Evolutionary conservation across 2,113 vertebrate species (phyloP).

Genomic region (Gorsachius goisagi): DNA sequence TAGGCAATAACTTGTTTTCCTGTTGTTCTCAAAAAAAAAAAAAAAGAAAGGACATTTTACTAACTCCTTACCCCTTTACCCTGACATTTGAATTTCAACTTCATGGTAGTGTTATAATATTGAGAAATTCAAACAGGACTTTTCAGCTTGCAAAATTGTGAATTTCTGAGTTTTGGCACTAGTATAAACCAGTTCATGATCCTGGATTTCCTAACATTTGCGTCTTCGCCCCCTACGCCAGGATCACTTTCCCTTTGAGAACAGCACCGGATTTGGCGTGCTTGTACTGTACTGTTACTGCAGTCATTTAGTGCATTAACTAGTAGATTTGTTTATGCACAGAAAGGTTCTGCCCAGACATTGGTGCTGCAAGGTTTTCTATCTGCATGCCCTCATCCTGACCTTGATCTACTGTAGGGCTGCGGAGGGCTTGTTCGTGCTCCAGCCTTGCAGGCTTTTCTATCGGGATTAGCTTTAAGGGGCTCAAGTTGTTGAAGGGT

Average conservation of each 20-base stretch:
- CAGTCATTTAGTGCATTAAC: neutral
- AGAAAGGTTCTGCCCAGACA: neutral
- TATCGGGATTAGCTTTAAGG: neutral
- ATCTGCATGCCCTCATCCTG: slow-evolving; percentile 25
- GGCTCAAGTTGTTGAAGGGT: slow-evolving; percentile 39
- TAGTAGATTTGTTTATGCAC: neutral
- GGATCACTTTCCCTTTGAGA: slow-evolving; percentile 33
- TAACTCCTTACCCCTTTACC: rapidly evolving
- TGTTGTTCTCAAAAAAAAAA: neutral
- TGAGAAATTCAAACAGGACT: neutral
- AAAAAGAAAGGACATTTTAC: neutral
- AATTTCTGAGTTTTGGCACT: neutral
- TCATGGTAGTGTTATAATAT: neutral
- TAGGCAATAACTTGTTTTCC: neutral
- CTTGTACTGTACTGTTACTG: neutral
- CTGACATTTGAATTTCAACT: neutral
- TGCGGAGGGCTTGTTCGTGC: neutral
- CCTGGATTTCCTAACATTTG: slow-evolving; percentile 15
- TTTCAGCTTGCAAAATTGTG: neutral
- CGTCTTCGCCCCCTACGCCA: neutral
- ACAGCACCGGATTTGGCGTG: neutral
- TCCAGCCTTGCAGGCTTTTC: neutral
- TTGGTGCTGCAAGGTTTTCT: slow-evolving; percentile 13
- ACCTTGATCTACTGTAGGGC: neutral
- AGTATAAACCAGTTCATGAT: neutral